Base-by-base conservation (phyloP, 2,888 invertebrate species). In the Ctenicera cuprea region DNA sequence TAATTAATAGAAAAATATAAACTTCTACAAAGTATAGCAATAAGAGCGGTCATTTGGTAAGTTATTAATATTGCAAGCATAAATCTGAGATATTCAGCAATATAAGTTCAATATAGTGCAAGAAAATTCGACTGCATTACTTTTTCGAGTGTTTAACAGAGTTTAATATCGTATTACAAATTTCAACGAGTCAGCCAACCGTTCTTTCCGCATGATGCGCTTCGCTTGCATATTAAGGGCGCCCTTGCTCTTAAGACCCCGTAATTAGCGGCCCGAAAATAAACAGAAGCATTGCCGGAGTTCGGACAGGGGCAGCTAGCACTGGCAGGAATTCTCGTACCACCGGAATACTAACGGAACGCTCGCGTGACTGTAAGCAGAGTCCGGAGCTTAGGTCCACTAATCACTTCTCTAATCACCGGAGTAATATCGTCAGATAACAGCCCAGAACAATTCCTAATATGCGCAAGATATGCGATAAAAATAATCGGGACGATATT, bases 401-500 rank as follows among this genome's bases (percentile, higher is more conserved):
- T 77, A 79, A 77, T 79, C 77, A 77, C 76, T 76, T 71, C 63
- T 59, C 74, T 77, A 76, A 78, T 71, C 74, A 68, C 72, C 70
- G 62, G 48, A 64, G 77, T 73, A 75, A 77, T 77, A 77, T 77
- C 73, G 75, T 73, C 74, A 75, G 75, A 74, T 75, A 75, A 75
- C 72, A 67, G 48, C 69, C 75, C 69, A 72, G 79, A 82, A 82
- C 83, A 85, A 85, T 85, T 84, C 80, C 83, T 82, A 83, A 84
- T 84, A 85, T 83, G 83, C 84, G 83, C 84, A 84, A 73, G 73
- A 73, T 73, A 75, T 70, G 73, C 81, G 81, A 82, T 81, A 82
- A 86, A 86, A 86, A 86, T 85, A 86, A 85, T 85, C 84, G 82
- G 80, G 75, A 74, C 80, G 81, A 85, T 85, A 85, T 84, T 86